Evolutionary conservation across 2,113 vertebrate species (phyloP).

Genomic region (Saguinus imperator): DNA sequence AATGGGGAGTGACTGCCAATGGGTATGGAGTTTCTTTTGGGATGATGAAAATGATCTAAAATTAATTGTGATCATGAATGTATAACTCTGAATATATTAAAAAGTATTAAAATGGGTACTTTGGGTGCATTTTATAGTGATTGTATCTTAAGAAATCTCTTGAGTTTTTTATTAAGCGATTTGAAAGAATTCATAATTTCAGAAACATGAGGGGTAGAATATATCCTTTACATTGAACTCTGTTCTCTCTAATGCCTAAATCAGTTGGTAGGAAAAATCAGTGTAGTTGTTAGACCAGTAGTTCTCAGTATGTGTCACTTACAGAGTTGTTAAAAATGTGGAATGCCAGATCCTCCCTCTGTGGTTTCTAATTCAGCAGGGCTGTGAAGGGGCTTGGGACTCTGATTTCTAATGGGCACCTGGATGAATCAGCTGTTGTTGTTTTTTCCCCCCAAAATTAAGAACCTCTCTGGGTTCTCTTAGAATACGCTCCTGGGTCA

Average conservation of each 20-base stretch:
- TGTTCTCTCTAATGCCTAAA: not conserved
- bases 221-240: not conserved
- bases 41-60: not conserved
- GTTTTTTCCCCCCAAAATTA: not conserved
- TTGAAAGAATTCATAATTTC: conserved; percentile 5
- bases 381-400: not conserved
- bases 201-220: not conserved
- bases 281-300: not conserved
- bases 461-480: not conserved
- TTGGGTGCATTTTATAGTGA: not conserved
- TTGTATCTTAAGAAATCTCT: not conserved
- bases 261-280: not conserved
- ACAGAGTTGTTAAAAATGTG: not conserved
- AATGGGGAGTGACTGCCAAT: not conserved
- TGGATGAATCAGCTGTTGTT: not conserved
- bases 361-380: not conserved
- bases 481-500: not conserved
- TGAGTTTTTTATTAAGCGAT: not conserved
- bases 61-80: not conserved
- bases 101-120: not conserved
- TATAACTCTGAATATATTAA: not conserved
- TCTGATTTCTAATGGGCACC: not conserved
- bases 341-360: no score
- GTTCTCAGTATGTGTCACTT: not conserved
- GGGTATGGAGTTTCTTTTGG: not conserved